Evolutionary conservation across 2,888 invertebrate genomes (phyloP).

Genomic region (Lordiphosa fenestrarum): DNA sequence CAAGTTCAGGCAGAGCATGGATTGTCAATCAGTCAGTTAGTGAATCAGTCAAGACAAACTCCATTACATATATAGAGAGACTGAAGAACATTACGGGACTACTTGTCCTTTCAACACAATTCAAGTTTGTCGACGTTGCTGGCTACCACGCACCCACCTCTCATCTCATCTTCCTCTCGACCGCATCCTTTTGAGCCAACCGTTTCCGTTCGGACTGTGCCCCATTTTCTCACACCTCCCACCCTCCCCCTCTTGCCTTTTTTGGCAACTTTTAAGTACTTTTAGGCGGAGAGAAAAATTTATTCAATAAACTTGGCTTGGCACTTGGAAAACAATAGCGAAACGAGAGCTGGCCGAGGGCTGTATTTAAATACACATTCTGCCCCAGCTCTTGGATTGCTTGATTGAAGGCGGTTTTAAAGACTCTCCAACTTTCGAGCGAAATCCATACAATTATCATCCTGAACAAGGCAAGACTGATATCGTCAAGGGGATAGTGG

Average conservation of each 20-base stretch:
- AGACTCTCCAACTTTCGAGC: neutral
- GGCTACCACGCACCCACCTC: neutral
- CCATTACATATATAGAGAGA: no score
- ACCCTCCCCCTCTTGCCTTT: slow-evolving; percentile 1
- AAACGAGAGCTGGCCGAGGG: slow-evolving; percentile 16
- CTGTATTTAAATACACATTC: slow-evolving; percentile 19
- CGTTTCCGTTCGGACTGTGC: slow-evolving; percentile 10
- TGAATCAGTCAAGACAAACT: no score
- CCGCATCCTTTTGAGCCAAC: slow-evolving; percentile 3
- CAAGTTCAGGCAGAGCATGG: no score
- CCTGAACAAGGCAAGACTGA: no score
- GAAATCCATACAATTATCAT: no score
- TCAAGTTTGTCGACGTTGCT: slow-evolving; percentile 2
- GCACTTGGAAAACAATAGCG: slow-evolving; percentile 27
- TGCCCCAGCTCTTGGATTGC: slow-evolving; percentile 1
- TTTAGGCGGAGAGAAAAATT: slow-evolving; percentile 25
- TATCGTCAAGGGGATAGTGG: no score
- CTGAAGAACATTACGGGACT: neutral
- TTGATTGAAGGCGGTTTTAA: slow-evolving; percentile 5
- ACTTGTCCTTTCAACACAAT: slow-evolving; percentile 12
- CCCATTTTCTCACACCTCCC: slow-evolving; percentile 8
- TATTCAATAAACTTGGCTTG: slow-evolving; percentile 35
- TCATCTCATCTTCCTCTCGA: neutral
- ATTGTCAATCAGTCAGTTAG: no score
- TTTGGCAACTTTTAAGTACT: slow-evolving; percentile 30